Evolutionary conservation across 2,888 invertebrate genomes (phyloP), one percentile per base, ranked within the genome.

Genomic region (Adelphocoris suturalis): DNA sequence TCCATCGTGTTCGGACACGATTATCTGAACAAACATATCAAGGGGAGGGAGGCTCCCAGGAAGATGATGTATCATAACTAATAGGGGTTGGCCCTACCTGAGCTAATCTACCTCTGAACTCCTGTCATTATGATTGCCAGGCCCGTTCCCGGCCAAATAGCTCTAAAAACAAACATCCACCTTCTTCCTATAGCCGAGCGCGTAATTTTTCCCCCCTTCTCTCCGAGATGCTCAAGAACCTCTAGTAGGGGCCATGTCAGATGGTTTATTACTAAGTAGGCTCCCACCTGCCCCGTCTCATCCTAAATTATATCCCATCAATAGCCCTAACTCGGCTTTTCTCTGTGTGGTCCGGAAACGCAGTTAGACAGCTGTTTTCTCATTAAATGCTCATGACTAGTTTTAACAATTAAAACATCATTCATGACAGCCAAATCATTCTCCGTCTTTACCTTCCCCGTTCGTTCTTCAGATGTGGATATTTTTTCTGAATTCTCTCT

Each of bases 211-310:
- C 76, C 28, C n/a, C 61, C n/a, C 61, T 61, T 61, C 19, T n/a
- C 19, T 61, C 48, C 3, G 19, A 16, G 76, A 78, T 7, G 52
- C 76, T 87, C 13, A 87, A 87, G 87, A 78, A 87, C 75, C 87
- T 87, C 76, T 37, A 4, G 87, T 78, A 37, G 52, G 87, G 37
- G 28, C 87, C 87, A 87, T 78, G 87, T 87, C 87, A 87, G 87
- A 75, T 87, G 87, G 87, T 87, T 87, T 87, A 87, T 87, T 87
- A 76, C 87, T 87, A 87, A 87, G 87, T 87, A 87, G 87, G 87
- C 87, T 76, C 23, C 87, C 87, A 87, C 87, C 87, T 87, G 87
- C 87, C 87, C 76, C 87, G 76, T 87, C 87, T 76, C 76, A 46
- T 23, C 46, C 76, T 78, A 87, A 87, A 87, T 87, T 87, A 87